phyloP scores from a whole-genome alignment of 2,113 vertebrate genomes.

The Thinocorus orbignyianus region DNA sequence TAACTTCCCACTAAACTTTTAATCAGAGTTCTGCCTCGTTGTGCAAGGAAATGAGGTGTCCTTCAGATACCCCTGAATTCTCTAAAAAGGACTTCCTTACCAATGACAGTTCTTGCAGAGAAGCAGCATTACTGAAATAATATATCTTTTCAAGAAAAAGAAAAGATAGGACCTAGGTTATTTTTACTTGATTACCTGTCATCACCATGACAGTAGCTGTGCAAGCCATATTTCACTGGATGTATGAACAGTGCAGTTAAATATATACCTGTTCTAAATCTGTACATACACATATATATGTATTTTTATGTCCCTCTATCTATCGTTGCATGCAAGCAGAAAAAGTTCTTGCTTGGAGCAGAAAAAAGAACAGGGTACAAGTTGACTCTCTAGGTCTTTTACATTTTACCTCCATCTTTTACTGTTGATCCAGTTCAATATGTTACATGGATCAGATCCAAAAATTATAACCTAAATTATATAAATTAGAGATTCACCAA shows the following conservation, averaged over 20 bases:
- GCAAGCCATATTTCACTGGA: neutral
- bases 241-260: neutral
- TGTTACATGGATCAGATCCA: neutral
- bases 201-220: neutral
- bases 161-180: neutral
- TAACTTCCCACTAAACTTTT: neutral
- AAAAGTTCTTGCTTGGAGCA: neutral
- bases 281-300: neutral
- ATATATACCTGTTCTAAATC: neutral
- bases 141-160: neutral
- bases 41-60: neutral
- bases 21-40: neutral
- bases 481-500: neutral
- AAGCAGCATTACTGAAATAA: neutral
- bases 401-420: neutral
- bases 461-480: neutral
- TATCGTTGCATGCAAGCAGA: neutral
- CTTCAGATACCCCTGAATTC: neutral
- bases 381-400: neutral
- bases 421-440: neutral
- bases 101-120: fast-evolving
- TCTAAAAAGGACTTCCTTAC: neutral
- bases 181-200: neutral
- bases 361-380: neutral
- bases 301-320: neutral